Evolutionary conservation across 2,797 vertebrate species (phyloP), one percentile per base, ranked within the genome.

Genomic region (Notolabrus celidotus): DNA sequence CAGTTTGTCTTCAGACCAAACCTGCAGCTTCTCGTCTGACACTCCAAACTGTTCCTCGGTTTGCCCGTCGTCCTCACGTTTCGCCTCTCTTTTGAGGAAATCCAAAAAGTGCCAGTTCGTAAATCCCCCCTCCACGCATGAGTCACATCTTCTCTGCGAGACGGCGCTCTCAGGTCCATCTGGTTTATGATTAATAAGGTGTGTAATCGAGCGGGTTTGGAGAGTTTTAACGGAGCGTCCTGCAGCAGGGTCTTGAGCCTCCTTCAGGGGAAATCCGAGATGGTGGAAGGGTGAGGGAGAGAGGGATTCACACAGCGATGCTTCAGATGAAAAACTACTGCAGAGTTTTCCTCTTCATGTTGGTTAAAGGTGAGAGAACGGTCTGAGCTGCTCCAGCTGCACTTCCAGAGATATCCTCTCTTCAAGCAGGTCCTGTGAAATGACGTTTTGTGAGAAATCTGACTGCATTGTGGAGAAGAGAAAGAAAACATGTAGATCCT

Each of bases 341-440:
- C 38, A 4, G 50, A 74, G 67, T 68, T 61, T 39, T 42, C 51
- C 67, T 64, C 73, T 23, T 38, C 33, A 56, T 10, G 38, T 88
- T 87, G 89, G 94, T 96, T 98, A 99, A 89, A 98, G 95, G 91
- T 99, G 97, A 85, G 97, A 99, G 91, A 99, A 99, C 23, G 98
- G 98, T 92, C 98, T 95, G 88, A 99, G 97, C 91, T 99, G 98
- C 93, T 99, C 97, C 95, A 99, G 95, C 93, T 99, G 98, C 72
- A 98, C 97, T 93, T 99, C 98, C 93, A 99, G 93, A 79, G 98
- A 99, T 94, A 99, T 99, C 92, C 98, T 96, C 91, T 99, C 98
- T 88, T 99, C 98, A 63, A 99, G 96, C 89, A 99, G 94, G 89
- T 99, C 98, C 98, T 99, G 89, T 14, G 61, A 66, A 62, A 29